These are phyloP conservation scores for Acrossocheilus fasciatus DNA, from an alignment of 2,797 vertebrate genomes.

Conservation along the genomic window DNA sequence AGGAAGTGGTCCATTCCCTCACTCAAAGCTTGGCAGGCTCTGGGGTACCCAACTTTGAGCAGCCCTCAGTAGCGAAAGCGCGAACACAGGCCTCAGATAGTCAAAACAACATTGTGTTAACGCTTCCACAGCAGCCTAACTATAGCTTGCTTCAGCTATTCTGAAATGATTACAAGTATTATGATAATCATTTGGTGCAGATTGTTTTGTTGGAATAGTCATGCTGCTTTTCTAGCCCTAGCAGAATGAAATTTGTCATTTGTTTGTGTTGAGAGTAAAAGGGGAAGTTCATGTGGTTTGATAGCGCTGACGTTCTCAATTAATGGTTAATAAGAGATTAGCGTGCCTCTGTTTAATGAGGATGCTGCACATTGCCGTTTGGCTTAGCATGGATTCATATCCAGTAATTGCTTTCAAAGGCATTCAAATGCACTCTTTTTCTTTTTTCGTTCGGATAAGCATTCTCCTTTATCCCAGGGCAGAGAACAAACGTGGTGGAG, in stretches of 20 bases:
- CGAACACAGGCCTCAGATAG: slow-evolving; percentile 65
- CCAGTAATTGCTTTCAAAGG: slow-evolving; percentile 62
- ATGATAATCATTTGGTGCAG: slow-evolving; percentile 25
- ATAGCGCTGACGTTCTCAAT: slow-evolving; percentile 68
- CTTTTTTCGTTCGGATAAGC: slow-evolving; percentile 57
- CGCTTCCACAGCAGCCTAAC: not conserved
- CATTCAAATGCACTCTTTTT: slow-evolving; percentile 50
- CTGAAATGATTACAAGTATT: slow-evolving; percentile 12
- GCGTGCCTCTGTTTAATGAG: slow-evolving; percentile 64
- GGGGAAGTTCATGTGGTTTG: slow-evolving; percentile 72
- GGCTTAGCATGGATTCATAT: slow-evolving; percentile 62
- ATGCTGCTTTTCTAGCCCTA: not conserved
- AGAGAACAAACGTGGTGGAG: slow-evolving; percentile 56
- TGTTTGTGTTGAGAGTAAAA: slow-evolving; percentile 63
- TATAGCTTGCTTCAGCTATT: slow-evolving; percentile 61
- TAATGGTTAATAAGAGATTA: slow-evolving; percentile 67
- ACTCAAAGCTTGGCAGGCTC: slow-evolving; percentile 72
- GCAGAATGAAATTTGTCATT: slow-evolving; percentile 53
- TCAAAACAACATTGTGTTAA: slow-evolving; percentile 65
- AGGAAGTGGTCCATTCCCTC: slow-evolving; percentile 73
- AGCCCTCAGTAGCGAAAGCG: slow-evolving; percentile 66
- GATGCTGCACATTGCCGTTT: slow-evolving; percentile 65
- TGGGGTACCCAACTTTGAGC: slow-evolving; percentile 71
- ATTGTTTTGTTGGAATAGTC: slow-evolving; percentile 23
- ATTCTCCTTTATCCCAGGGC: slow-evolving; percentile 58